phyloP scores from a whole-genome alignment of 30 jellyfish, hydroid and myxozoan genomes.

The Euphysa ruthae region DNA sequence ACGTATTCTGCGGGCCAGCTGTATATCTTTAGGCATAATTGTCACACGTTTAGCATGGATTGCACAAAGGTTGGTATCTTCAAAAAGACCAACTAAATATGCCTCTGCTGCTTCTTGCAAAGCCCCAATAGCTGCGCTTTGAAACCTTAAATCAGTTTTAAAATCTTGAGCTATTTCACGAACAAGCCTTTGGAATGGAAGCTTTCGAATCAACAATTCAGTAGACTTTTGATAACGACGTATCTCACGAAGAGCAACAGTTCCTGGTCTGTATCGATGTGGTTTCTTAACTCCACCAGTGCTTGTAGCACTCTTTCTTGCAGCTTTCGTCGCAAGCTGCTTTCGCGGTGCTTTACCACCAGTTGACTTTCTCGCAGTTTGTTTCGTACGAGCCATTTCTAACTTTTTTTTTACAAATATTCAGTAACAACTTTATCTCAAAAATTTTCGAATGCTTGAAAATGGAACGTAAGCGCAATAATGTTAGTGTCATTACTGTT shows the following conservation, averaged over 20 bases:
- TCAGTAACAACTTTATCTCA: too few species aligned
- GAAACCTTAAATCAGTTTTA: conserved; percentile 93
- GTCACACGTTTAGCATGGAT: conserved; percentile 98
- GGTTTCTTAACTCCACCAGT: conserved; percentile 98
- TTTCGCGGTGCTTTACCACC: conserved; percentile 98
- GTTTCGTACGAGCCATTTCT: conserved; percentile 93
- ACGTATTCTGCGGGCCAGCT: conserved; percentile 91
- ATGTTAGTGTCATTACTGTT: too few species aligned
- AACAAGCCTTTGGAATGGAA: conserved; percentile 95
- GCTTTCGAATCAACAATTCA: conserved; percentile 82
- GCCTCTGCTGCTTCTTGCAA: conserved; percentile 98
- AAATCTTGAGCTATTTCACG: conserved; percentile 98
- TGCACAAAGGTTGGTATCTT: conserved; percentile 95
- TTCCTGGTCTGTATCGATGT: conserved; percentile 96
- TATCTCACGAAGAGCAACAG: conserved; percentile 93
- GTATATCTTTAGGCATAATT: conserved; percentile 98
- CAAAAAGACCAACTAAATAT: conserved; percentile 90
- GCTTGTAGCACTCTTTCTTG: conserved; percentile 90
- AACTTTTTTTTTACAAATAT: neutral
- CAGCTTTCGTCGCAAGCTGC: conserved; percentile 95
- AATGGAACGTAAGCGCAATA: too few species aligned
- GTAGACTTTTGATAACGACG: conserved; percentile 96
- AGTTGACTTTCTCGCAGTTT: conserved; percentile 93
- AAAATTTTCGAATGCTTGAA: too few species aligned
- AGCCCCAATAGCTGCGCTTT: conserved; percentile 99